Evolutionary conservation across 2,113 vertebrate genomes (phyloP).

Genomic region (Microtus pennsylvanicus): DNA sequence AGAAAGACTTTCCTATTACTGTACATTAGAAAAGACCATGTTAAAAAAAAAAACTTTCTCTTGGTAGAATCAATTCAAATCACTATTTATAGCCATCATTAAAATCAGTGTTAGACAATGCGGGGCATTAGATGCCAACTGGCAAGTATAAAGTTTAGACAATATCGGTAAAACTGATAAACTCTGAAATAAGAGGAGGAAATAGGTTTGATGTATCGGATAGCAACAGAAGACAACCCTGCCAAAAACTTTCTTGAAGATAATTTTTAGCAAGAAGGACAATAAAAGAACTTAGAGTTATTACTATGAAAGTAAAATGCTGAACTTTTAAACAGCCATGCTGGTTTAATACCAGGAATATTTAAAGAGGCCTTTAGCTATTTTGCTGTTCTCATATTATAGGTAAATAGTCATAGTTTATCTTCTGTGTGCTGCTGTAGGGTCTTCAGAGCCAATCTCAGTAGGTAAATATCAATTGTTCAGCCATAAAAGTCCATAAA

Average conservation of each 20-base stretch:
- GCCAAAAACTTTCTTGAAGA: background rate
- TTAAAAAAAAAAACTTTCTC: background rate
- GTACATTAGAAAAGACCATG: background rate
- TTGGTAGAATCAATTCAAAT: background rate
- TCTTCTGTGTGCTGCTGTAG: slow-evolving; percentile 64
- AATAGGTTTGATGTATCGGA: background rate
- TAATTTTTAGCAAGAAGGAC: background rate
- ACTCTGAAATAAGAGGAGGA: background rate
- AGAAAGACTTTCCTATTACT: background rate
- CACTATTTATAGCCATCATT: background rate
- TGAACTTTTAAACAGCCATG: slow-evolving; percentile 73
- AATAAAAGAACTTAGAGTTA: slow-evolving; percentile 7
- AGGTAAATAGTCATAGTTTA: slow-evolving; percentile 69
- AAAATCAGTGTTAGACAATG: background rate
- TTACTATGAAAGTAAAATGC: slow-evolving; percentile 72
- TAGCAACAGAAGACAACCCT: background rate
- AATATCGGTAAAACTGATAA: background rate
- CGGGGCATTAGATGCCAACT: background rate
- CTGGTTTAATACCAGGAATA: slow-evolving; percentile 77
- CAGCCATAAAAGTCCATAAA: slow-evolving; percentile 79
- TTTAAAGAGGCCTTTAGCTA: slow-evolving; percentile 75
- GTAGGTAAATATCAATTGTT: slow-evolving; percentile 79
- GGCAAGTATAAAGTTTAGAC: background rate
- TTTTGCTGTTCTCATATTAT: slow-evolving; percentile 79
- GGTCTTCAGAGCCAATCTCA: slow-evolving; percentile 70